phyloP scores from a whole-genome alignment of 2,888 invertebrate genomes.

The Tenthredo amoena region DNA sequence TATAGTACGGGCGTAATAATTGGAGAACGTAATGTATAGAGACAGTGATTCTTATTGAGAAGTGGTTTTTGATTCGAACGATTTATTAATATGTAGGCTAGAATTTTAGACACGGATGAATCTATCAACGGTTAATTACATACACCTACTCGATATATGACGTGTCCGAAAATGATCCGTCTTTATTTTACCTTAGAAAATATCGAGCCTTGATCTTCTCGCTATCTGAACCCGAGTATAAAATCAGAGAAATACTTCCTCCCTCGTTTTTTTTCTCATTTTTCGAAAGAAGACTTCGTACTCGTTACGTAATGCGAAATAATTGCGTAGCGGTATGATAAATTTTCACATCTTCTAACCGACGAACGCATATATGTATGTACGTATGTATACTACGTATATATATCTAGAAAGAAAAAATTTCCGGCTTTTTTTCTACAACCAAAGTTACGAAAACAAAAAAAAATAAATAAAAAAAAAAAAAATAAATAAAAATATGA shows the following conservation, averaged over 20 bases:
- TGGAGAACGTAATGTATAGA: not conserved
- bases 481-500: too few species aligned
- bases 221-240: not conserved
- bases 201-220: not conserved
- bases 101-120: not conserved
- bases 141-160: not conserved
- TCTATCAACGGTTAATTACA: conserved; percentile 9
- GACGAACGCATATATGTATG: too few species aligned
- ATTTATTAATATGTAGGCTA: not conserved
- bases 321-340: too few species aligned
- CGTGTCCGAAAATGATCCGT: not conserved
- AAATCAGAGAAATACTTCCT: not conserved
- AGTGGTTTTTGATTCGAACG: not conserved
- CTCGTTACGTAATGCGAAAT: too few species aligned
- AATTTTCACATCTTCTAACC: too few species aligned
- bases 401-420: too few species aligned
- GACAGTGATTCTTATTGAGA: not conserved
- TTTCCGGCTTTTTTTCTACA: too few species aligned
- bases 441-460: too few species aligned
- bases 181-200: not conserved
- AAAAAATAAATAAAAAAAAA: too few species aligned
- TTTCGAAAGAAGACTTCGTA: too few species aligned
- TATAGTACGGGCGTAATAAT: not conserved
- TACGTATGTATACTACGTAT: too few species aligned
- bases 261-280: too few species aligned